Evolutionary conservation across 1,140 invertebrate genomes (phyloP), one percentile per base, ranked within the genome.

Genomic region (Hycleus phaleratus): DNA sequence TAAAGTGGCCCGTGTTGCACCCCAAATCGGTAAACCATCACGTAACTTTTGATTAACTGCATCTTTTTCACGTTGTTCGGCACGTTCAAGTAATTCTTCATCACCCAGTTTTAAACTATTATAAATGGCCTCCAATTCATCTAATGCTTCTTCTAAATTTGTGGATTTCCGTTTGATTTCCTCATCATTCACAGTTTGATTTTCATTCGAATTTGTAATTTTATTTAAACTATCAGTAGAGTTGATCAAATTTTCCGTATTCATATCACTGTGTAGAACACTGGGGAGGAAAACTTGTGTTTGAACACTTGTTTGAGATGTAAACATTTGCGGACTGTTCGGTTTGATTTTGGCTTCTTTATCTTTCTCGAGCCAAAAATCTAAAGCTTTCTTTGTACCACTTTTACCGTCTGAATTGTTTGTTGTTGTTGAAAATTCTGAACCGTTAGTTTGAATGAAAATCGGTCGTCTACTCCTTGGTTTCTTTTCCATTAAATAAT

Each of bases 101-200:
- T 93, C 91, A 2, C 84, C 86, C 11, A 93, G 75, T 10, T 84
- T 81, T 18, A 93, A 75, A 61, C 86, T 90, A 63, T 91, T 89
- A 73, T 93, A 94, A 68, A 95, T 93, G 10, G 87, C 85, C 76
- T 95, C 92, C 32, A 95, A 72, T 73, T 95, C 92, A 63, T 85
- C 85, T 5, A 95, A 75, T 44, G 90, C 91, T 65, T 93, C 89
- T 70, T 93, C 90, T 26, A 92, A 77, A 73, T 91, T 92, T 12
- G 81, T 82, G 1, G 87, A 87, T 53, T 72, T 73, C 25, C 66
- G 51, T 39, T 64, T 65, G n/a, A 55, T 42, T 46, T 70, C 65
- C 46, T 50, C 40, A 7, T 46, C 32, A 3, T 59, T 52, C 43
- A 7, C 50, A 60, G 68, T 32, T 32, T 4, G 32, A 32, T 5